These are phyloP conservation scores for Ryuthela nishihirai DNA, from an alignment of 2,888 invertebrate genomes.

Conservation along the genomic window DNA sequence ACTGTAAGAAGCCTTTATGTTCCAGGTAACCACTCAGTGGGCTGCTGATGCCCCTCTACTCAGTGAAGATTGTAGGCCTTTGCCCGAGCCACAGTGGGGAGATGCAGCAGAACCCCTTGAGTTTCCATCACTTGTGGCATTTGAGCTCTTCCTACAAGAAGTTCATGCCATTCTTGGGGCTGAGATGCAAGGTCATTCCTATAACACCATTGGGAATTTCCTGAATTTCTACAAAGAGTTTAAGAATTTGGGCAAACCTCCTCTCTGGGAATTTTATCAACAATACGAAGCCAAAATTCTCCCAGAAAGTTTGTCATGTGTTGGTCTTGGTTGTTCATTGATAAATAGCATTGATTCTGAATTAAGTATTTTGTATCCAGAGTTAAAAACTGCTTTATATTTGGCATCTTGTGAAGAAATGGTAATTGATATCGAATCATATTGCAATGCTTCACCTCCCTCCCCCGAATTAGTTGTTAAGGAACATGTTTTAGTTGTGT, in stretches of 20 bases:
- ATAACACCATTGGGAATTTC: constrained; percentile 85
- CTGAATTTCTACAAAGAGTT: constrained; percentile 54
- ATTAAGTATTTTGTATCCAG: constrained; percentile 63
- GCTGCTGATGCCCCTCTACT: constrained; percentile 6
- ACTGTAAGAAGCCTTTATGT: too few relatives aligned
- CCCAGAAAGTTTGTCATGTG: constrained; percentile 77
- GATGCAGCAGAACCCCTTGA: constrained; percentile 49
- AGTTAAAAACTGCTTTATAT: constrained; percentile 63
- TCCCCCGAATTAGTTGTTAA: constrained; percentile 64
- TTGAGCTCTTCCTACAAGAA: constrained; percentile 72
- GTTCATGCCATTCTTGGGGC: constrained; percentile 76
- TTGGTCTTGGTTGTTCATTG: constrained; percentile 78
- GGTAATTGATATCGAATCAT: constrained; percentile 28
- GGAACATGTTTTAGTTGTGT: constrained; percentile 74
- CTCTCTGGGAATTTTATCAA: constrained; percentile 67
- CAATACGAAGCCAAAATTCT: constrained; percentile 74
- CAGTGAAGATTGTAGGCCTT: constrained; percentile 59
- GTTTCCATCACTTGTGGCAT: constrained; percentile 60
- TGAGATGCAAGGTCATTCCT: constrained; percentile 77
- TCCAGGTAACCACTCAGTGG: constrained; percentile 57
- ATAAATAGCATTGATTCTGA: constrained; percentile 60
- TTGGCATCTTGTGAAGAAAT: constrained; percentile 84
- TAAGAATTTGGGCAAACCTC: constrained; percentile 56
- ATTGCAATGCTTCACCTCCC: constrained; percentile 44
- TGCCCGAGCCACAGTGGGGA: constrained; percentile 75